These are phyloP conservation scores for Phorcus lineatus DNA, from an alignment of 2,888 invertebrate genomes.

Conservation along the genomic window DNA sequence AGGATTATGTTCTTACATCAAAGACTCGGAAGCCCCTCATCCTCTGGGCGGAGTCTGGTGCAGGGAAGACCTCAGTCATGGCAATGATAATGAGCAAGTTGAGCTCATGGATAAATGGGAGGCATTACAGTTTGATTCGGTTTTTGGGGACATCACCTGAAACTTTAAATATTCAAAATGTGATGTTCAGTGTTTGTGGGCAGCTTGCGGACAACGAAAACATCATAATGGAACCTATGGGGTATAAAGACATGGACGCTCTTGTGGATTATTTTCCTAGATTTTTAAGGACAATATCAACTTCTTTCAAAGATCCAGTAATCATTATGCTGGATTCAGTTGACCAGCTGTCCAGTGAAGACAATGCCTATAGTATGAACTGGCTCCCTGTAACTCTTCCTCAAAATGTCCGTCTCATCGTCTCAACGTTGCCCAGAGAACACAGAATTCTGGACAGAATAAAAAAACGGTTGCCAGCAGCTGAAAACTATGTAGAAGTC, in stretches of 20 bases:
- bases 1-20: conserved; percentile 34
- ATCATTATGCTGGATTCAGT: conserved; percentile 70
- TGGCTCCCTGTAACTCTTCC: conserved; percentile 69
- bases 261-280: conserved; percentile 59
- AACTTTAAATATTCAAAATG: conserved; percentile 55
- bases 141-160: conserved; percentile 66
- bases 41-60: conserved; percentile 65
- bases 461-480: conserved; percentile 48
- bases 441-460: conserved; percentile 58
- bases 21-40: conserved; percentile 55
- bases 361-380: conserved; percentile 57
- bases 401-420: conserved; percentile 60
- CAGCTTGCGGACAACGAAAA: conserved; percentile 59
- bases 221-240: conserved; percentile 63
- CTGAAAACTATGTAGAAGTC: conserved; percentile 56
- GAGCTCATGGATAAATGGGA: conserved; percentile 52
- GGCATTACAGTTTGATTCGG: conserved; percentile 49
- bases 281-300: conserved; percentile 57
- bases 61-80: conserved; percentile 68
- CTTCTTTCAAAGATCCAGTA: conserved; percentile 53
- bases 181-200: conserved; percentile 57
- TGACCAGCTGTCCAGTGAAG: conserved; percentile 61
- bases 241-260: conserved; percentile 56
- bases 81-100: conserved; percentile 65
- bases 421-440: conserved; percentile 64